Base-by-base conservation (phyloP, 2,888 invertebrate genomes). In the Odontocolon sp. region DNA sequence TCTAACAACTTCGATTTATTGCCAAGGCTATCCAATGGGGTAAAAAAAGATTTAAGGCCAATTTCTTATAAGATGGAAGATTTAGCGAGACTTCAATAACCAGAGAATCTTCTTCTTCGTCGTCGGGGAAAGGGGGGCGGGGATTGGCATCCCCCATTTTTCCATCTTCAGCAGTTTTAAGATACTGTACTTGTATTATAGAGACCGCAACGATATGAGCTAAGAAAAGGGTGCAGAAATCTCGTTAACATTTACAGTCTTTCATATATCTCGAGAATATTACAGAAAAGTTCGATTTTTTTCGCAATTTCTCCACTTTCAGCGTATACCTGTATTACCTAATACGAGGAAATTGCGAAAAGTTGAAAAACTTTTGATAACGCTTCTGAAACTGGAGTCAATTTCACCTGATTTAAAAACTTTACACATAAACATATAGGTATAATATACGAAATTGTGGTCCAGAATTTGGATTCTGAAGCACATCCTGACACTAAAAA, bases 61-160 rank as follows among this genome's bases (percentile, higher is more conserved):
- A 68, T 57, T 57, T 47, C 26, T 57, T n/a, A 26, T 14, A n/a
- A n/a, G 31, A 21, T 3, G 21, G 21, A 63, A 50, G 47, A 63
- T 47, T 66, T 40, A 9, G 9, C 23, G 45, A 14, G 40, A 1
- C n/a, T 8, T 4, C n/a, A 9, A 45, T 45, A n/a, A 21, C 21
- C 21, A 45, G n/a, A n/a, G n/a, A n/a, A n/a, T n/a, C n/a, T 21
- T 18, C 21, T 45, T 66, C 11, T 11, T 66, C 33, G 42, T 52
- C 40, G 11, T 14, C 33, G 14, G 11, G n/a, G n/a, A n/a, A n/a
- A n/a, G n/a, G n/a, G n/a, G n/a, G n/a, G n/a, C n/a, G n/a, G n/a
- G n/a, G n/a, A n/a, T n/a, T n/a, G n/a, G n/a, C 56, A 31, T 36
- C 11, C 4, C 8, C 47, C 26, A 45, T 33, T 31, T 14, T 33